Conservation (phyloP, 2,113 vertebrate genomes). For the Mobula birostris region DNA sequence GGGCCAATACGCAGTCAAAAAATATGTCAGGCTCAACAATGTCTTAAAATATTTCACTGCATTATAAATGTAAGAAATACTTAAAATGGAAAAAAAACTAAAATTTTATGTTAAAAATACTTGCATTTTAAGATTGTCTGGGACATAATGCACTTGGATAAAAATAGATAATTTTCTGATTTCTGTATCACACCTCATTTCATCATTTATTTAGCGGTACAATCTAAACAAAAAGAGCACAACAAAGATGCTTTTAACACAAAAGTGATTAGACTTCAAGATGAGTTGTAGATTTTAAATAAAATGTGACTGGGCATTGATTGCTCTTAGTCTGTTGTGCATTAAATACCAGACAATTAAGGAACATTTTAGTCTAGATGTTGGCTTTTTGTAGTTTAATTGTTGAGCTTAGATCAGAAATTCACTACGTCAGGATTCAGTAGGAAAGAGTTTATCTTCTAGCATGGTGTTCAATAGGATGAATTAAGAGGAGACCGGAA, state of each 20-base stretch:
- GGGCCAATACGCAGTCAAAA: background rate
- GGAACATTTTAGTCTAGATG: slow-evolving; percentile 18
- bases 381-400: slow-evolving; percentile 5
- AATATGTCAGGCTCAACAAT: too few relatives aligned
- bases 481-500: background rate
- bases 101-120: background rate
- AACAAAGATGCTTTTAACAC: slow-evolving; percentile 7
- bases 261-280: background rate
- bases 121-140: slow-evolving; percentile 2
- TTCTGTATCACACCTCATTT: background rate
- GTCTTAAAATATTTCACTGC: background rate
- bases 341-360: background rate
- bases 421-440: background rate
- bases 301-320: slow-evolving; percentile 19
- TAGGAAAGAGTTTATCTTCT: background rate
- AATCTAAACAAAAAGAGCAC: slow-evolving; percentile 26
- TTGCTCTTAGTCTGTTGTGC: slow-evolving; percentile 10
- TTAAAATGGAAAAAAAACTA: background rate
- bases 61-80: background rate
- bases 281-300: background rate
- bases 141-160: slow-evolving; percentile 2
- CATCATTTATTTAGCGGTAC: background rate
- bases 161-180: slow-evolving; percentile 30
- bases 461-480: background rate
- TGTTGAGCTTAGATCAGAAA: slow-evolving; percentile 17